Evolutionary conservation across 2,113 vertebrate species (phyloP).

Genomic region (Pampusana beccarii): DNA sequence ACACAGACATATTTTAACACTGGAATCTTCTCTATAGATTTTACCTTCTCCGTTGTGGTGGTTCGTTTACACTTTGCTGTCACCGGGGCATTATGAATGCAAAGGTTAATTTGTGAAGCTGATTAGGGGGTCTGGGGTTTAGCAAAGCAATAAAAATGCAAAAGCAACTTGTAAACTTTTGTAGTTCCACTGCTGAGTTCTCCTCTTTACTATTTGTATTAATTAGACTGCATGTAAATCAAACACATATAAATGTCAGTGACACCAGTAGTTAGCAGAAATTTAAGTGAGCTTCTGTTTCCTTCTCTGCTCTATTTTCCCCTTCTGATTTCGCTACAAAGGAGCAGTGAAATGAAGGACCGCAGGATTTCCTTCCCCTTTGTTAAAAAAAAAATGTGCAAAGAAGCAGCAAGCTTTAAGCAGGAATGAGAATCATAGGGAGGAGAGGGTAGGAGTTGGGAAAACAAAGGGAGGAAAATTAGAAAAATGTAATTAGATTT

Average conservation of each 20-base stretch:
- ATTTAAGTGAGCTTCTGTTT: background rate
- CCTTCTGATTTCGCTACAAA: background rate
- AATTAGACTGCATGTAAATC: conserved; percentile 22
- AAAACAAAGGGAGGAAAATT: background rate
- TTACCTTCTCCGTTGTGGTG: background rate
- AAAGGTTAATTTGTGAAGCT: background rate
- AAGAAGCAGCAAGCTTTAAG: background rate
- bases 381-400: background rate
- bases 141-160: background rate
- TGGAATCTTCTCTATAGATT: background rate
- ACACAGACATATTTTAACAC: background rate
- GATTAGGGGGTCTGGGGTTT: background rate
- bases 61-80: background rate
- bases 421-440: background rate
- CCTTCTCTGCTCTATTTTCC: background rate
- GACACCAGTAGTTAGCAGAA: background rate
- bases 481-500: background rate
- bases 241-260: background rate
- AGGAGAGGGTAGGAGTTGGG: background rate
- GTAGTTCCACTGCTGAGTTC: background rate
- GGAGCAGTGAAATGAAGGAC: background rate
- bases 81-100: background rate
- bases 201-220: background rate
- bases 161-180: conserved; percentile 39
- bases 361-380: background rate